Evolutionary conservation across 1,140 invertebrate species (phyloP), one percentile per base, ranked within the genome.

Genomic region (Tetramorium parvispinum): DNA sequence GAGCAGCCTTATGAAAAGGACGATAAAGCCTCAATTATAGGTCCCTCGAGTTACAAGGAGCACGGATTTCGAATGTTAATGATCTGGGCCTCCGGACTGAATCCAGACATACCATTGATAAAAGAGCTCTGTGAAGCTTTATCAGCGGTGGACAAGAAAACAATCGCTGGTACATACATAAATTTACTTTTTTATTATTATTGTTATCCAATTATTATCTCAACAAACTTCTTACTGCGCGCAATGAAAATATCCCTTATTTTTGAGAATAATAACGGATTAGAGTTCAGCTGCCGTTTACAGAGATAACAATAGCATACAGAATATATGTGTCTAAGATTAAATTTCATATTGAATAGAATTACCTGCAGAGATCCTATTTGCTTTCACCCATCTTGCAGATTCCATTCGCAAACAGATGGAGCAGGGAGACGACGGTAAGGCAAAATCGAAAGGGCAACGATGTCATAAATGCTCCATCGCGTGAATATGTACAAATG

Each of bases 31-130:
- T 78, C 91, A 85, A 91, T 94, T 92, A 32, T 93, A 97, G 97
- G 97, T 89, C 95, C 96, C 24, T 96, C 96, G n/a, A 97, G 97
- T 92, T 97, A 97, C 93, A 97, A 97, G 92, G 97, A 97, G 91
- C 97, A 97, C 89, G 96, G 97, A 55, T 97, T 96, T 91, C 94
- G 97, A 57, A 96, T 97, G 95, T 93, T 97, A 91, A 93, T 97
- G 75, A 97, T 97, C 77, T 97, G 97, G 97, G 93, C 96, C 16
- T 96, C 97, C 61, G 96, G 97, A 83, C 91, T 97, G 6, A 94
- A 94, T 68, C 94, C 96, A 32, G 96, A 97, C 76, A 94, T 96
- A 13, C 96, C 97, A 90, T 95, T 96, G 2, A 94, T 96, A 10
- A 96, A 96, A 91, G 96, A 97, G 89, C 94, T 97, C 16, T 97